A percentile compares a stretch with the other conserved stretches of the same genome.
phyloP scores from a whole-genome alignment of 1,140 invertebrate species.

The Trichonephila inaurata region DNA sequence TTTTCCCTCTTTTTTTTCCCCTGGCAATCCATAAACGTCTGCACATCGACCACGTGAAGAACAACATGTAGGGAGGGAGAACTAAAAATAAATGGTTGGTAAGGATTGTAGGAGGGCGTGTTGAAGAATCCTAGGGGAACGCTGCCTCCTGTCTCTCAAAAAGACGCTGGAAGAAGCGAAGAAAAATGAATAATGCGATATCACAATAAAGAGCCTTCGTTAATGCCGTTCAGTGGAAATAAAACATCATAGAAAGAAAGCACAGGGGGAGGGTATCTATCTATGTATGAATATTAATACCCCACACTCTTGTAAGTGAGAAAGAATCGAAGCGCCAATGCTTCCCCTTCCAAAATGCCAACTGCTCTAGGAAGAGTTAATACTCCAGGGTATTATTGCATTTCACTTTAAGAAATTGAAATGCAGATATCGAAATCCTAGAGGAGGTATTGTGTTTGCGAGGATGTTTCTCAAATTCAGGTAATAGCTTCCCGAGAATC shows the following conservation, averaged over 20 bases:
- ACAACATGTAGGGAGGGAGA: not conserved
- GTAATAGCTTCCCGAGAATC: slow-evolving; percentile 34
- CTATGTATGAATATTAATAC: slow-evolving; percentile 16
- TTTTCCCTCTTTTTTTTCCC: not conserved
- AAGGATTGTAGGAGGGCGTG: not conserved
- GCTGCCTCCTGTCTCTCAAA: not conserved
- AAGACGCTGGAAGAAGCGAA: not conserved
- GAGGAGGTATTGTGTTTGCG: slow-evolving; percentile 32
- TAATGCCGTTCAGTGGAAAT: slow-evolving; percentile 17
- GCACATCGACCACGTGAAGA: not conserved
- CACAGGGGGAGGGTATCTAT: not conserved
- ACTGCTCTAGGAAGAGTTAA: slow-evolving; percentile 10
- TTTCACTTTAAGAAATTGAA: slow-evolving; percentile 67
- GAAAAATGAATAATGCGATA: not conserved
- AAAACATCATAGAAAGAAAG: not conserved
- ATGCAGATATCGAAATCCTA: slow-evolving; percentile 49
- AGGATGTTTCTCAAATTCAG: not conserved
- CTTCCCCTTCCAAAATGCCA: not conserved
- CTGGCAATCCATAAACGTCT: slow-evolving; percentile 32
- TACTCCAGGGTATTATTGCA: slow-evolving; percentile 44
- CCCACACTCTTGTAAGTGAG: not conserved
- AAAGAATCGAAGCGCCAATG: not conserved
- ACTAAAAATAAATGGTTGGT: not conserved
- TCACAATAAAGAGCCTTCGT: not conserved
- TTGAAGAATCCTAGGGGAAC: not conserved